phyloP scores from a whole-genome alignment of 1,140 invertebrate genomes.

The Parapsyche elsis region DNA sequence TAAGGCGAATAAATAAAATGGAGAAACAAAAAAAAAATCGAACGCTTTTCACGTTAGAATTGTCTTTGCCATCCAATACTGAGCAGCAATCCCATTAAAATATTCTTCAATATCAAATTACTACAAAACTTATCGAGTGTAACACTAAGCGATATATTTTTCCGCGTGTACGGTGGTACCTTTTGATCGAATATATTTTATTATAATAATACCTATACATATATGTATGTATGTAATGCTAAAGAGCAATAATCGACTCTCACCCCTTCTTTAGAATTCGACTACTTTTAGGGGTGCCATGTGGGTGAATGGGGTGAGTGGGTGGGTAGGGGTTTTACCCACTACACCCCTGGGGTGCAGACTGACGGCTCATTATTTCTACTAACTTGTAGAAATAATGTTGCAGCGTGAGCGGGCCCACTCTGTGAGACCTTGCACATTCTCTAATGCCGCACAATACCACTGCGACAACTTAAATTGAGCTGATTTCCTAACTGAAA shows the following conservation, averaged over 20 bases:
- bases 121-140: not conserved
- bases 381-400: constrained; percentile 56
- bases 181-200: too few species aligned
- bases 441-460: not conserved
- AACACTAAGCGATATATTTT: too few species aligned
- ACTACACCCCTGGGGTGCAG: constrained; percentile 27
- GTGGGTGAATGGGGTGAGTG: not conserved
- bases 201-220: too few species aligned
- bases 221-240: too few species aligned
- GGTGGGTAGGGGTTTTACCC: constrained; percentile 28
- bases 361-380: constrained; percentile 57
- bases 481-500: constrained; percentile 8
- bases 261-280: constrained; percentile 49
- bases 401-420: constrained; percentile 35
- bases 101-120: not conserved
- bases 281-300: constrained; percentile 31
- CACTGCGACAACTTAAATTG: constrained; percentile 12
- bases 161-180: too few species aligned
- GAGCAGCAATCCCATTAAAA: not conserved
- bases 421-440: not conserved
- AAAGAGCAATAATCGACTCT: not conserved
- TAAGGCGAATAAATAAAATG: constrained; percentile 14
- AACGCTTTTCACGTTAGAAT: not conserved
- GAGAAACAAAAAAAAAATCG: not conserved
- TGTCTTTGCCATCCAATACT: not conserved